Conservation (phyloP, 2,113 vertebrate species). For the Dinomys branickii region DNA sequence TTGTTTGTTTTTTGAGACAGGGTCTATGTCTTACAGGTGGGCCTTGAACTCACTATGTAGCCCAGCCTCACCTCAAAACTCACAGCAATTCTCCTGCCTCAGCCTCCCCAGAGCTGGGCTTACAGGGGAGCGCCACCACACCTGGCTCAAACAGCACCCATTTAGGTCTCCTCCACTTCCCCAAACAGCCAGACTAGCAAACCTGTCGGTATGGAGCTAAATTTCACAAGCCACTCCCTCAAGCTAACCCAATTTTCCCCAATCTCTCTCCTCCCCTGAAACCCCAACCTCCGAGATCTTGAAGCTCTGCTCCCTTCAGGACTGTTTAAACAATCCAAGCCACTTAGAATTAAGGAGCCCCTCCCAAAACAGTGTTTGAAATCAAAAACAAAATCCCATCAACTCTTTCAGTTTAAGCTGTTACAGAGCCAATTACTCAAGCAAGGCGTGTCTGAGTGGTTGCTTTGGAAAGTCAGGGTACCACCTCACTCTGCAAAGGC, state of each 20-base stretch:
- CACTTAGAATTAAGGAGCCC: neutral
- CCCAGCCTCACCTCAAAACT: no score
- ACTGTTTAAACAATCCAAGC: neutral
- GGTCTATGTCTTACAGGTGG: neutral
- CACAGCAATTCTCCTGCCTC: neutral
- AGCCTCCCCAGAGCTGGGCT: neutral
- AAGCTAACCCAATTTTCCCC: constrained; percentile 56
- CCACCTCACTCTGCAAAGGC: neutral
- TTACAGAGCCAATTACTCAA: neutral
- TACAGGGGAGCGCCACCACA: neutral
- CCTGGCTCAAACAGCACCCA: neutral
- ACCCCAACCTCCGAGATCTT: neutral
- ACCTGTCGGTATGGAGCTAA: neutral
- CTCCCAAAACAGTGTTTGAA: neutral
- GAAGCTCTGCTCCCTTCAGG: rapidly evolving
- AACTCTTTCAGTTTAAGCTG: neutral
- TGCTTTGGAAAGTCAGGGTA: neutral
- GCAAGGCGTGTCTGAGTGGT: neutral
- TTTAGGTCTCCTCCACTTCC: neutral
- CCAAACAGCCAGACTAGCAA: neutral
- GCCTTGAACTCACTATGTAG: neutral
- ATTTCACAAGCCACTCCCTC: neutral
- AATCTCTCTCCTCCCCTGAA: neutral
- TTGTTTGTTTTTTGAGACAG: neutral
- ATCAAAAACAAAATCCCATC: neutral